These are phyloP conservation scores for Epicampocera succincta DNA, from an alignment of 2,888 invertebrate genomes.

Conservation along the genomic window DNA sequence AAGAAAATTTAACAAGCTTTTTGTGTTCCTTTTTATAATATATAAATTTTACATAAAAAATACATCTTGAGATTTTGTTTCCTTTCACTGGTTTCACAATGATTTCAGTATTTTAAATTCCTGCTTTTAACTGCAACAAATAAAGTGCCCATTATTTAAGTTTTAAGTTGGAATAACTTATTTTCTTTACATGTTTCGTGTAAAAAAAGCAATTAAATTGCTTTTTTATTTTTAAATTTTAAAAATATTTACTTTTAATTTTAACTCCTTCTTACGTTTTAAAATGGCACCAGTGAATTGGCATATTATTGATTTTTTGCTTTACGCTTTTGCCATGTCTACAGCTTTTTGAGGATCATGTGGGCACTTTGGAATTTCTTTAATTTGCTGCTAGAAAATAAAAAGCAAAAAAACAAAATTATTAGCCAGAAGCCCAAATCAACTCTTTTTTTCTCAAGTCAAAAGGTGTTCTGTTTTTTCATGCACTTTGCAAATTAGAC, in stretches of 20 bases:
- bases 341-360: slow-evolving; percentile 44
- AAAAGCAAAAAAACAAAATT: slow-evolving; percentile 11
- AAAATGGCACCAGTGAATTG: slow-evolving; percentile 61
- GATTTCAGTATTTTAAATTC: background rate
- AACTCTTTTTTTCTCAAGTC: slow-evolving; percentile 25
- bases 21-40: too few relatives aligned
- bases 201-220: slow-evolving; percentile 31
- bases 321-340: slow-evolving; percentile 14
- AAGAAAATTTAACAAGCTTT: too few relatives aligned
- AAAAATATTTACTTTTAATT: slow-evolving; percentile 9
- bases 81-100: background rate
- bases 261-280: slow-evolving; percentile 53
- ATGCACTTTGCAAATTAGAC: slow-evolving; percentile 68
- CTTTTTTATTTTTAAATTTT: slow-evolving; percentile 3
- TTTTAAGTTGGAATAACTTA: slow-evolving; percentile 20
- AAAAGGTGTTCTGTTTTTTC: slow-evolving; percentile 50
- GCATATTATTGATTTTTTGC: slow-evolving; percentile 20
- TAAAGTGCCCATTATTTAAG: slow-evolving; percentile 7
- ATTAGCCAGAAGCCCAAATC: slow-evolving; percentile 46
- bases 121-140: background rate
- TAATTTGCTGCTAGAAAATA: slow-evolving; percentile 41
- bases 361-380: slow-evolving; percentile 71
- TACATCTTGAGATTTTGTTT: background rate
- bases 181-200: slow-evolving; percentile 12
- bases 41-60: too few relatives aligned